phyloP scores from a whole-genome alignment of 2,113 vertebrate species.

The Phalacrocorax brasilianus region DNA sequence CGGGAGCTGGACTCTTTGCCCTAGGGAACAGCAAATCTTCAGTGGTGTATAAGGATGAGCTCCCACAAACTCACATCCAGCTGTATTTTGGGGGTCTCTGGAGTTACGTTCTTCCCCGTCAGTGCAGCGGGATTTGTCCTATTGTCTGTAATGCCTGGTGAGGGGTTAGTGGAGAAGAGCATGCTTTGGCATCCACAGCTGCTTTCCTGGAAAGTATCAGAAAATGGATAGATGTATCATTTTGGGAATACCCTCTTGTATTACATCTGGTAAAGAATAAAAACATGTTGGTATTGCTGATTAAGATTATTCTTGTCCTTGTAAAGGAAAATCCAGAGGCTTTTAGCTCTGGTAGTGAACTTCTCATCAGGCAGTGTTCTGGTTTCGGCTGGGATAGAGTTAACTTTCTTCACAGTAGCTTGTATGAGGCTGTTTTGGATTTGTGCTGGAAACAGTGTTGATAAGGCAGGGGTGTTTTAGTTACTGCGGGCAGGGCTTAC shows the following conservation, averaged over 20 bases:
- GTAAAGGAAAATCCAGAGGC: neutral
- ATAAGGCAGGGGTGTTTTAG: fast-evolving
- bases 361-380: neutral
- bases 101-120: neutral
- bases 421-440: neutral
- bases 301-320: neutral
- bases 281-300: neutral
- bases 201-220: neutral
- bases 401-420: neutral
- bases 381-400: neutral
- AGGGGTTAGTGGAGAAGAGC: neutral
- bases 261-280: neutral
- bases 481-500: neutral
- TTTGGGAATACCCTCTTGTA: neutral
- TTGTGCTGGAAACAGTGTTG: neutral
- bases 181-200: neutral
- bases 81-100: neutral
- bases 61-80: neutral
- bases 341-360: neutral
- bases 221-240: neutral
- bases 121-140: neutral
- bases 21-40: neutral
- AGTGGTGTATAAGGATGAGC: neutral
- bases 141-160: neutral
- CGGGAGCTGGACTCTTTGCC: neutral